Percentiles rank a stretch among this genome's conserved stretches.
phyloP scores from a whole-genome alignment of 2,888 invertebrate species.

The Protophormia terraenovae region DNA sequence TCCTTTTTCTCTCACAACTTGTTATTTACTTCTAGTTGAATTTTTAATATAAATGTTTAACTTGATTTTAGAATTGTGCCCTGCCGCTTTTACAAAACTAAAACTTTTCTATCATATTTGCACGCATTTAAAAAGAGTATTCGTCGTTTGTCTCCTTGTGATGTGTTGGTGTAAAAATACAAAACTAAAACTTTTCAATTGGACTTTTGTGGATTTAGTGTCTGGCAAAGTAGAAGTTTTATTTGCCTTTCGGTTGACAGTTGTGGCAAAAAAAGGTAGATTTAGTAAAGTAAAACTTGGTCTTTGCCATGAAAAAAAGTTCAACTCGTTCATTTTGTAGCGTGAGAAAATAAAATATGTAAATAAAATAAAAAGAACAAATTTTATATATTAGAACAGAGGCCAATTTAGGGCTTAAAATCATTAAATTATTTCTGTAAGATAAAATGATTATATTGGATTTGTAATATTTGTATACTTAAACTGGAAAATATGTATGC shows the following conservation, averaged over 20 bases:
- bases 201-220: conserved; percentile 71
- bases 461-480: too few relatives aligned
- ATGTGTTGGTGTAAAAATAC: conserved; percentile 42
- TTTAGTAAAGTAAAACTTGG: conserved; percentile 67
- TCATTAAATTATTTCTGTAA: not conserved
- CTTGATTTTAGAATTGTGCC: conserved; percentile 56
- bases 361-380: conserved; percentile 18
- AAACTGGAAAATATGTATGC: too few relatives aligned
- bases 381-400: not conserved
- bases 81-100: conserved; percentile 20
- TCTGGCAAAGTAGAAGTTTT: conserved; percentile 70
- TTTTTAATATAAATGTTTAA: conserved; percentile 64
- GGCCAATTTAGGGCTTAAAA: conserved; percentile 1
- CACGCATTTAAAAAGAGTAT: conserved; percentile 48
- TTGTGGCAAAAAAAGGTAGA: conserved; percentile 70
- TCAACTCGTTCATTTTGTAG: conserved; percentile 19
- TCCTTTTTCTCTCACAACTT: conserved; percentile 9
- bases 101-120: conserved; percentile 42
- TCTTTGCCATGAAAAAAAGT: conserved; percentile 52
- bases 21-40: conserved; percentile 36
- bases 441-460: not conserved
- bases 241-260: conserved; percentile 71
- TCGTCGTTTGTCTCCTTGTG: conserved; percentile 24
- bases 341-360: conserved; percentile 44
- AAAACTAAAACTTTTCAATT: conserved; percentile 70